Base-by-base conservation (phyloP, 2,888 invertebrate genomes). In the Melolontha melolontha region DNA sequence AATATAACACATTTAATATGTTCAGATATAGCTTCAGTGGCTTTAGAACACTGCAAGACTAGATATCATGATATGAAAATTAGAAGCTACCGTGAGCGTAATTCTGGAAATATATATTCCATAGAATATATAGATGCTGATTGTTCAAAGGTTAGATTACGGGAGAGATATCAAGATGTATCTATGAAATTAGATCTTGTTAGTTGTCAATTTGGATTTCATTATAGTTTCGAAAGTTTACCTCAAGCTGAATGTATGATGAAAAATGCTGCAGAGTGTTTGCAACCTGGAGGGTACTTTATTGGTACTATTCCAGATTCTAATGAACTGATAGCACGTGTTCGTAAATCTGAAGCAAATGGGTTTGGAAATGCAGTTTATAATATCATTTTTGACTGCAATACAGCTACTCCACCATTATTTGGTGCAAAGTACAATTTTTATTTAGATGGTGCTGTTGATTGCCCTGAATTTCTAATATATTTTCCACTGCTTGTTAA, bases 391-490 rank as follows among this genome's bases (percentile, higher is more conserved):
- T 89, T 93, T 75, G 85, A 90, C 64, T 90, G 90, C 82, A 89
- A 92, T 75, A 85, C 87, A 73, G 81, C 85, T 55, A 87, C 89
- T 10, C 90, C 90, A 75, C 95, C 96, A 0, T 83, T 98, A 16
- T 99, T 99, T 86, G 98, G 98, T 44, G 96, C 93, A 16, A 94
- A 95, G 80, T 98, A 98, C 85, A 91, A 96, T 83, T 99, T 99
- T 82, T 91, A 94, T 78, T 85, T 99, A 74, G 96, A 98, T 79
- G 97, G 94, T 41, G 97, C 97, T 6, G 98, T 99, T 0, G 92
- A 99, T 82, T 99, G 99, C 82, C 99, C 99, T 1, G 99, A 99
- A 82, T 99, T 98, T 85, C 86, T 99, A 68, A 97, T 98, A 12
- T 92, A 98, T 84, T 95, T 98, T 83, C 94, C 96, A 14, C 87